Conservation (phyloP, 2,888 invertebrate genomes). For the Ophion ventricosus region DNA sequence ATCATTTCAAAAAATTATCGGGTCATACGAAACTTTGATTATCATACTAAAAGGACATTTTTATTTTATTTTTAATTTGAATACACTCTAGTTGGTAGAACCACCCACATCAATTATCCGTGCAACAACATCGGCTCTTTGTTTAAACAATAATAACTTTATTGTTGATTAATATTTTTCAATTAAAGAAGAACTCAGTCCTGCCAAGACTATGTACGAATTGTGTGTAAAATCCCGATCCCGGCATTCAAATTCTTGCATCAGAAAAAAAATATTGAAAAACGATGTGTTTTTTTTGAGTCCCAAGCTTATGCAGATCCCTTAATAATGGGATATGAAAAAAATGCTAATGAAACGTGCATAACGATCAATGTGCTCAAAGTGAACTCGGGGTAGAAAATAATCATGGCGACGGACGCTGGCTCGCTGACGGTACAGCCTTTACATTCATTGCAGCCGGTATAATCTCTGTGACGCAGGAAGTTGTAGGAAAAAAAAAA, state of each 20-base stretch:
- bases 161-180: neutral
- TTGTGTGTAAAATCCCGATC: too few species aligned
- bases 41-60: too few species aligned
- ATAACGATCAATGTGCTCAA: neutral
- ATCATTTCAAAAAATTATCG: too few species aligned
- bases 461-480: neutral
- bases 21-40: too few species aligned
- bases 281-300: neutral
- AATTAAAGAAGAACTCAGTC: too few species aligned
- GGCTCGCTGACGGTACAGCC: neutral
- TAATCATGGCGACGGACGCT: neutral
- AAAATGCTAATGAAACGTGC: neutral
- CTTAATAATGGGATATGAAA: neutral
- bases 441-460: neutral
- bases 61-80: too few species aligned
- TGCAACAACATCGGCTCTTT: too few species aligned
- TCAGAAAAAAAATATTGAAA: neutral
- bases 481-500: neutral
- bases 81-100: too few species aligned
- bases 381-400: neutral
- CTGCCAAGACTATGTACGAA: too few species aligned
- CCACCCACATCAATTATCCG: too few species aligned
- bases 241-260: neutral
- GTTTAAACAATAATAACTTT: neutral
- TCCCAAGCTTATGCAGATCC: neutral